Evolutionary conservation across 2,797 vertebrate genomes (phyloP).

Genomic region (Gadopsis marmoratus): DNA sequence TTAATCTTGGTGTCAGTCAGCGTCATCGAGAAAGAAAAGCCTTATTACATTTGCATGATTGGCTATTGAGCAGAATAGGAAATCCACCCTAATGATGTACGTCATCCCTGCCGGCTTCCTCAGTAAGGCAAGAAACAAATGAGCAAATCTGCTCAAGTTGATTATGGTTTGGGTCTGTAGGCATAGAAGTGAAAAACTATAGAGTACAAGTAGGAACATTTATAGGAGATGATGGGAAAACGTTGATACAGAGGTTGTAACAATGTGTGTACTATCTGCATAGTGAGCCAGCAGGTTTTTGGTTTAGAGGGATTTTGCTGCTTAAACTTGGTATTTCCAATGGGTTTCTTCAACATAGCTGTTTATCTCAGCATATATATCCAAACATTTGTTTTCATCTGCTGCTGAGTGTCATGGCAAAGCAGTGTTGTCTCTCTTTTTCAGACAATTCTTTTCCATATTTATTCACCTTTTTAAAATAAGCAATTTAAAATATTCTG

Average conservation of each 20-base stretch:
- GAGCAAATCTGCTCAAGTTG: constrained; percentile 43
- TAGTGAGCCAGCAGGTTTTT: constrained; percentile 9
- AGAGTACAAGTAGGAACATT: background rate
- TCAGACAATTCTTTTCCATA: too few species aligned
- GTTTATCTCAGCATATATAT: constrained; percentile 24
- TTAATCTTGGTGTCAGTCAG: constrained; percentile 84
- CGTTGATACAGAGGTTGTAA: constrained; percentile 8
- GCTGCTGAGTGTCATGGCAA: background rate
- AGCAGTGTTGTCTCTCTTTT: background rate
- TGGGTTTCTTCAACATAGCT: constrained; percentile 2
- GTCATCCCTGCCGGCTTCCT: constrained; percentile 53
- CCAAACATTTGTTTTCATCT: constrained; percentile 18
- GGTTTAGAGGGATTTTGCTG: constrained; percentile 6
- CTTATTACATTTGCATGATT: constrained; percentile 82
- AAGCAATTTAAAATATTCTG: constrained; percentile 14
- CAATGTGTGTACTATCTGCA: constrained; percentile 19
- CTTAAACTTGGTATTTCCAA: constrained; percentile 16
- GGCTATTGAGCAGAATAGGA: constrained; percentile 73
- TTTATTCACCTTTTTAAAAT: background rate
- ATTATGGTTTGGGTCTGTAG: constrained; percentile 30
- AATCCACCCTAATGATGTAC: constrained; percentile 75
- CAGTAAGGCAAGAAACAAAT: constrained; percentile 47
- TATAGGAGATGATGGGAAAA: constrained; percentile 24
- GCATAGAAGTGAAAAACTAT: constrained; percentile 18
- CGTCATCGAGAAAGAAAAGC: constrained; percentile 71